Evolutionary conservation across 2,888 invertebrate species (phyloP).

Genomic region (Acronicta leporina): DNA sequence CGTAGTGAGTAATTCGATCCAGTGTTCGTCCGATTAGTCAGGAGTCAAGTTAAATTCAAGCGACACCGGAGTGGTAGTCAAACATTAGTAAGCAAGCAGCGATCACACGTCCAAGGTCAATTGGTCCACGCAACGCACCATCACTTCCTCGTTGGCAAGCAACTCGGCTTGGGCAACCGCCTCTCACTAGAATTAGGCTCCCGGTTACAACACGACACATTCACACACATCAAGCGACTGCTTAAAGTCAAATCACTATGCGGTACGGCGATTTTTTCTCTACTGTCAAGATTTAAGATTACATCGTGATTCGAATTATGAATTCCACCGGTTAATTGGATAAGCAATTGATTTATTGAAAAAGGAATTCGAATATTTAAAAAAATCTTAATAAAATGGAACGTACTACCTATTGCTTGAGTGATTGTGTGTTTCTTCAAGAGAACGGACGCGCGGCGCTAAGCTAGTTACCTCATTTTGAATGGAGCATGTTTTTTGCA

Average conservation of each 20-base stretch:
- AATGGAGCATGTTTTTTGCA: constrained; percentile 26
- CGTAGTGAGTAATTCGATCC: constrained; percentile 35
- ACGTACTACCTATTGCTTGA: constrained; percentile 8
- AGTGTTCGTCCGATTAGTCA: constrained; percentile 24
- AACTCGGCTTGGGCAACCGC: constrained; percentile 76
- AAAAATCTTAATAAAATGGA: constrained; percentile 8
- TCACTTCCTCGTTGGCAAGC: constrained; percentile 85
- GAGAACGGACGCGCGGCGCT: constrained; percentile 21
- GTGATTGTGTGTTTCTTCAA: constrained; percentile 25
- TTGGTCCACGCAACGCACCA: constrained; percentile 78
- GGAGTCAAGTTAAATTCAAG: constrained; percentile 37
- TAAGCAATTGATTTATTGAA: constrained; percentile 15
- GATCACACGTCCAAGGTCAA: constrained; percentile 78
- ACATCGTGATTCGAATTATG: constrained; percentile 24
- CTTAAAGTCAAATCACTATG: constrained; percentile 28
- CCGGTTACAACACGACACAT: constrained; percentile 71
- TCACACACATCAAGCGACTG: constrained; percentile 51
- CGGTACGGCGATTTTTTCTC: constrained; percentile 9
- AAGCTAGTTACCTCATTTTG: constrained; percentile 19
- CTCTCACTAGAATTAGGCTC: constrained; percentile 85
- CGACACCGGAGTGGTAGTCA: constrained; percentile 54
- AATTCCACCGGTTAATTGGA: constrained; percentile 23
- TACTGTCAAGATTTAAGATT: constrained; percentile 11
- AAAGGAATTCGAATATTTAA: constrained; percentile 21
- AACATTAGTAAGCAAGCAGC: constrained; percentile 73